Conservation (phyloP, 2,797 vertebrate genomes). For the Mormyrops attenuatus region DNA sequence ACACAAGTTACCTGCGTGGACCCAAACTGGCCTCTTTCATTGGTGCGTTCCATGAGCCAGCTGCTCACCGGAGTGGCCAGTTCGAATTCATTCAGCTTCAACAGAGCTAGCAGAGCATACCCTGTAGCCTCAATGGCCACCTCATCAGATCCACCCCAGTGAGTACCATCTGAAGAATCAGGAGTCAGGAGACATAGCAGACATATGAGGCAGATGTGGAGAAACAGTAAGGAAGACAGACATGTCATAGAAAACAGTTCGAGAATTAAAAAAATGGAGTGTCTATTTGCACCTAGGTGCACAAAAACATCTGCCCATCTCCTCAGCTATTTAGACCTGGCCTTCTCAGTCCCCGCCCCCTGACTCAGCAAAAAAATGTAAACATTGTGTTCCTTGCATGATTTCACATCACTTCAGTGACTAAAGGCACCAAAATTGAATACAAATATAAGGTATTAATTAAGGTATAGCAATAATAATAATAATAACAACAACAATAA, state of each 20-base stretch:
- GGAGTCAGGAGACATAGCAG: neutral
- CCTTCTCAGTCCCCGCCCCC: neutral
- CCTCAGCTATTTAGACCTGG: neutral
- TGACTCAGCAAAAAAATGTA: neutral
- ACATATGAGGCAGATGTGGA: neutral
- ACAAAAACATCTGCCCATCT: neutral
- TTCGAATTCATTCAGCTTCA: neutral
- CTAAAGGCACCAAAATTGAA: neutral
- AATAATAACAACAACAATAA: neutral
- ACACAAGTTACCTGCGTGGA: slow-evolving; percentile 25
- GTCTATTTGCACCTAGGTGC: neutral
- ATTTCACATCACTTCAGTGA: neutral
- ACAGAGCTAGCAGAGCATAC: slow-evolving; percentile 20
- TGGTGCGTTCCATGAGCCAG: slow-evolving; percentile 11
- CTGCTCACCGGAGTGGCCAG: neutral
- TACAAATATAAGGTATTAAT: neutral
- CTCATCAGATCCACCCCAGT: slow-evolving; percentile 3
- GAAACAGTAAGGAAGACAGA: neutral
- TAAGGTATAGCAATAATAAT: neutral
- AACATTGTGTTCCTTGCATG: neutral
- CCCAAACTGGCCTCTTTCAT: slow-evolving; percentile 12
- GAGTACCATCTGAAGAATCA: neutral
- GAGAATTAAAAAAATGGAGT: neutral
- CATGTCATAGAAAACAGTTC: neutral
- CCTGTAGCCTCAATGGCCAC: slow-evolving; percentile 20